These are phyloP conservation scores for Eudyptes chrysolophus DNA, from an alignment of 2,113 vertebrate genomes.

Conservation along the genomic window DNA sequence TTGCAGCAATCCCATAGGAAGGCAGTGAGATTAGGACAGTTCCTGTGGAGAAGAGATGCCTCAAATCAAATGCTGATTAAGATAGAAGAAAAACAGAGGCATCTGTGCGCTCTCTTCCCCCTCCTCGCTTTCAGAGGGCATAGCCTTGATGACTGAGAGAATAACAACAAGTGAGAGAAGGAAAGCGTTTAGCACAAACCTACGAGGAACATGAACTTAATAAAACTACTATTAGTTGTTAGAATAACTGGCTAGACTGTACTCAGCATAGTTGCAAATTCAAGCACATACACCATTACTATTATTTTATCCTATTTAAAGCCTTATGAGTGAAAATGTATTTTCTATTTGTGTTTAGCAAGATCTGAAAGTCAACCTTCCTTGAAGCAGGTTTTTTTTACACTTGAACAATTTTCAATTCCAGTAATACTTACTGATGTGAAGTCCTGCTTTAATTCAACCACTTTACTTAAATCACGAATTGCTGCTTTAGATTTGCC, in stretches of 20 bases:
- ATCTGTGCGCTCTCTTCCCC: background rate
- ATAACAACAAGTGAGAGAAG: background rate
- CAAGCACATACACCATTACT: background rate
- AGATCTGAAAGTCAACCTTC: background rate
- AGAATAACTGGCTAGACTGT: background rate
- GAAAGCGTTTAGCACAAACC: background rate
- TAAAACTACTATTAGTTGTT: background rate
- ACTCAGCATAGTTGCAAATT: background rate
- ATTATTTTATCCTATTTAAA: background rate
- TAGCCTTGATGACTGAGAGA: background rate
- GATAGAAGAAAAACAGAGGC: background rate
- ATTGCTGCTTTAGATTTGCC: conserved; percentile 97
- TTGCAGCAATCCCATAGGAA: background rate
- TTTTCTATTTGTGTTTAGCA: background rate
- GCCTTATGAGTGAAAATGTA: background rate
- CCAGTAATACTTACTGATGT: conserved; percentile 85
- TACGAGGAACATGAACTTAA: background rate
- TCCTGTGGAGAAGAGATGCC: background rate
- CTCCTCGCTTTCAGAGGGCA: background rate
- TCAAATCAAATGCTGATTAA: background rate
- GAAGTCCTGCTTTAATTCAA: conserved; percentile 97
- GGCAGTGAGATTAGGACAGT: background rate
- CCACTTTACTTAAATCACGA: conserved; percentile 93
- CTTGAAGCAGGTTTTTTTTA: background rate
- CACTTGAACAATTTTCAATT: background rate